phyloP scores from a whole-genome alignment of 1,140 invertebrate species.

The Drosophila willistoni region DNA sequence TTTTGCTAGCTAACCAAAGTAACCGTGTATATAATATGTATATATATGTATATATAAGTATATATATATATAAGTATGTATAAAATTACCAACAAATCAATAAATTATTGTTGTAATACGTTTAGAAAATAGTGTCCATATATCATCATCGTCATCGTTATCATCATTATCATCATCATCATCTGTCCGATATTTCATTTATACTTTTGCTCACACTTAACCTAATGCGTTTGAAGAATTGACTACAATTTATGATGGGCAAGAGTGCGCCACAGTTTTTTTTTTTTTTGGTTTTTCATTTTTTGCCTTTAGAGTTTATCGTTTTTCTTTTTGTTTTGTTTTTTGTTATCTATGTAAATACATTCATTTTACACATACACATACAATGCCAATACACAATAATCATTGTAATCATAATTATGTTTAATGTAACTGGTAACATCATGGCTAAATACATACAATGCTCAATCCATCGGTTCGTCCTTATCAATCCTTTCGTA shows the following conservation, averaged over 20 bases:
- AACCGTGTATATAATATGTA: conserved; percentile 70
- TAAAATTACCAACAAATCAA: conserved; percentile 78
- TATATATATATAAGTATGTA: conserved; percentile 42
- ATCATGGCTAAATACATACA: conserved; percentile 70
- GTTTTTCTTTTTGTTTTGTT: neutral
- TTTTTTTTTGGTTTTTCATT: conserved; percentile 40
- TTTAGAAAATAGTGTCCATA: conserved; percentile 81
- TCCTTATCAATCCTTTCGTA: no score
- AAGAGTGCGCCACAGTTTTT: conserved; percentile 69
- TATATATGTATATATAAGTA: conserved; percentile 27
- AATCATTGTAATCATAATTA: conserved; percentile 76
- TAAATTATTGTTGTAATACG: conserved; percentile 81
- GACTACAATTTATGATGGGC: conserved; percentile 80
- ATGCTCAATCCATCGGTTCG: conserved; percentile 42
- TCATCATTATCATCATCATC: conserved; percentile 2
- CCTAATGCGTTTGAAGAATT: conserved; percentile 75
- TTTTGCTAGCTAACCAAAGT: conserved; percentile 76
- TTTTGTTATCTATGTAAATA: conserved; percentile 49
- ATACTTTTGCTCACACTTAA: conserved; percentile 50
- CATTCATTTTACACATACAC: conserved; percentile 54
- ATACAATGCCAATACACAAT: conserved; percentile 71
- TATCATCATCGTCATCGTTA: conserved; percentile 56
- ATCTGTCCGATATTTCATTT: conserved; percentile 31
- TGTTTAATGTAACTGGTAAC: conserved; percentile 76
- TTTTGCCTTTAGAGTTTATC: conserved; percentile 50